A percentile compares a stretch with the other conserved stretches of the same genome.
Conservation (phyloP, 2,113 vertebrate genomes). For the Polyodon spathula region DNA sequence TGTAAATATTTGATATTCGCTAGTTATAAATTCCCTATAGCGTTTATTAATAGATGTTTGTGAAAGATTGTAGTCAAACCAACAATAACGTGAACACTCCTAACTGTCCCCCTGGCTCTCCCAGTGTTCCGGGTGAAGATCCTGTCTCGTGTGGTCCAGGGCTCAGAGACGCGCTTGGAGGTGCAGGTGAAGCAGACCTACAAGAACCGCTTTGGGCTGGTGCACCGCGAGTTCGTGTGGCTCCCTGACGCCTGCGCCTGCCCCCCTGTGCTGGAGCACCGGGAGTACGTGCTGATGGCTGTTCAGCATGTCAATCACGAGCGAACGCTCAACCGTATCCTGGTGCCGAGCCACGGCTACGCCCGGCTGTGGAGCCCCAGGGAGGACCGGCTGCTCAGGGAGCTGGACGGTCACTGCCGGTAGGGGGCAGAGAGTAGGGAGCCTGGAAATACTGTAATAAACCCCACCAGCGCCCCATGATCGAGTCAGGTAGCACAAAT, state of each 20-base stretch:
- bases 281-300: conserved; percentile 54
- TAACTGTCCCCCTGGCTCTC: neutral
- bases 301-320: conserved; percentile 52
- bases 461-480: too few relatives aligned
- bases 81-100: too few relatives aligned
- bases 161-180: conserved; percentile 58
- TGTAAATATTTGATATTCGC: neutral
- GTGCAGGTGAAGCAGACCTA: conserved; percentile 44
- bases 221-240: conserved; percentile 54
- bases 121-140: conserved; percentile 55
- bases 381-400: conserved; percentile 38
- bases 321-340: conserved; percentile 52
- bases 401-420: conserved; percentile 18
- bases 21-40: too few relatives aligned
- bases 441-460: too few relatives aligned
- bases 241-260: conserved; percentile 51
- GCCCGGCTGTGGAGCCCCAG: conserved; percentile 52
- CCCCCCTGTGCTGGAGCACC: conserved; percentile 33
- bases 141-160: conserved; percentile 34
- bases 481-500: too few relatives aligned
- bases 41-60: too few relatives aligned
- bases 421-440: too few relatives aligned
- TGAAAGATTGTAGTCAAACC: too few relatives aligned
- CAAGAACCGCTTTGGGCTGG: conserved; percentile 46
- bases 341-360: conserved; percentile 45